A percentile compares a stretch with the other conserved stretches of the same genome.
Evolutionary conservation across 2,888 invertebrate genomes (phyloP).

Genomic region (Drosophila atripex): DNA sequence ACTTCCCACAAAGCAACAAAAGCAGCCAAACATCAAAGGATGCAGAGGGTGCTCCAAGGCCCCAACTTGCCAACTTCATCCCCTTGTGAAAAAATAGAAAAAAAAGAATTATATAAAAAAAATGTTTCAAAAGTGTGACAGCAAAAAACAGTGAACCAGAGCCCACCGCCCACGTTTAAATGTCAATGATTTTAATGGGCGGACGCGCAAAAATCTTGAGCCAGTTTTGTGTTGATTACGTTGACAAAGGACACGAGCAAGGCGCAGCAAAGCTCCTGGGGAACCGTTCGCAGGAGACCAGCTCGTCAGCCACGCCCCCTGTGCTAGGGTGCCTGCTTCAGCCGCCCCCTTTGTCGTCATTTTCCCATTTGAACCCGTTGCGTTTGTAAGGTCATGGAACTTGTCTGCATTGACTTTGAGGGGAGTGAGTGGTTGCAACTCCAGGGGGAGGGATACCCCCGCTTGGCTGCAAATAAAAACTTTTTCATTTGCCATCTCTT

Average conservation of each 20-base stretch:
- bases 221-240: conserved; percentile 74
- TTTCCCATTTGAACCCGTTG: conserved; percentile 58
- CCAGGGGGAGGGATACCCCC: not conserved
- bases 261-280: conserved; percentile 14
- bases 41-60: conserved; percentile 46
- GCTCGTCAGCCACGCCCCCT: conserved; percentile 17
- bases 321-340: not conserved
- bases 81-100: not conserved
- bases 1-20: conserved; percentile 68
- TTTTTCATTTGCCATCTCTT: conserved; percentile 62
- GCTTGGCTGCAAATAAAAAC: conserved; percentile 56
- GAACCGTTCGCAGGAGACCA: conserved; percentile 37
- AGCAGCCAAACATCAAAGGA: conserved; percentile 62
- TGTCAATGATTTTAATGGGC: conserved; percentile 81
- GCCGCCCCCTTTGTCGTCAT: conserved; percentile 37
- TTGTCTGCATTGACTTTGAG: conserved; percentile 78
- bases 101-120: conserved; percentile 23
- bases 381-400: conserved; percentile 83
- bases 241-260: conserved; percentile 42
- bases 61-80: conserved; percentile 7
- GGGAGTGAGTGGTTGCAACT: conserved; percentile 5
- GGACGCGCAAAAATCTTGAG: conserved; percentile 76
- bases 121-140: conserved; percentile 69
- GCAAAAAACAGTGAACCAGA: conserved; percentile 16
- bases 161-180: conserved; percentile 68